Evolutionary conservation across 2,888 invertebrate genomes (phyloP).

Genomic region (Limulus polyphemus): DNA sequence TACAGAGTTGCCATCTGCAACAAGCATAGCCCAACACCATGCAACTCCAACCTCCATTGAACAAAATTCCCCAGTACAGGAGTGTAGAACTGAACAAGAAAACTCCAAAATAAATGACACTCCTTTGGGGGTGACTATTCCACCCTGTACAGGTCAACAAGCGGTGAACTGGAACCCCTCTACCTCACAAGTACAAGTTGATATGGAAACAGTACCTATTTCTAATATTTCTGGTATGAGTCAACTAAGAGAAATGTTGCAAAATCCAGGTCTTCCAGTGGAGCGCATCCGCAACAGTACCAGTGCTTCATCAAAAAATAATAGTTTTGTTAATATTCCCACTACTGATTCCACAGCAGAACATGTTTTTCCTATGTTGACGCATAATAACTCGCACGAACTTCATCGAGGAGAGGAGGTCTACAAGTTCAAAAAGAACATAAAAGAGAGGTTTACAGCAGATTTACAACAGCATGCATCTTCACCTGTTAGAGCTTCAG

Average conservation of each 20-base stretch:
- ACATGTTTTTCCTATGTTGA: slow-evolving; percentile 61
- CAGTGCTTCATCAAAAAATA: too few relatives aligned
- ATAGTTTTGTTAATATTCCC: too few relatives aligned
- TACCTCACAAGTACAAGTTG: too few relatives aligned
- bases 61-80: too few relatives aligned
- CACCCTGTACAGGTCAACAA: too few relatives aligned
- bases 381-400: slow-evolving; percentile 79
- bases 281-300: background rate
- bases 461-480: slow-evolving; percentile 26
- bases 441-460: slow-evolving; percentile 65
- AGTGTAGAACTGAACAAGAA: too few relatives aligned
- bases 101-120: too few relatives aligned
- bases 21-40: too few relatives aligned
- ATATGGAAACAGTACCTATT: background rate
- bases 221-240: slow-evolving; percentile 16
- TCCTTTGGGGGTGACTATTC: too few relatives aligned
- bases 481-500: background rate
- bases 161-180: too few relatives aligned
- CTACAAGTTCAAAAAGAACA: slow-evolving; percentile 89
- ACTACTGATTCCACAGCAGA: background rate
- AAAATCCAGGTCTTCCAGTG: slow-evolving; percentile 20
- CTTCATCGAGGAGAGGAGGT: slow-evolving; percentile 44
- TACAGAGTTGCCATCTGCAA: too few relatives aligned
- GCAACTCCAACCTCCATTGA: too few relatives aligned
- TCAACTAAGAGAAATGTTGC: slow-evolving; percentile 26